A percentile compares a stretch with the other conserved stretches of the same genome.
These are phyloP conservation scores for Pogona vitticeps DNA, from an alignment of 2,113 vertebrate genomes.

Conservation along the genomic window DNA sequence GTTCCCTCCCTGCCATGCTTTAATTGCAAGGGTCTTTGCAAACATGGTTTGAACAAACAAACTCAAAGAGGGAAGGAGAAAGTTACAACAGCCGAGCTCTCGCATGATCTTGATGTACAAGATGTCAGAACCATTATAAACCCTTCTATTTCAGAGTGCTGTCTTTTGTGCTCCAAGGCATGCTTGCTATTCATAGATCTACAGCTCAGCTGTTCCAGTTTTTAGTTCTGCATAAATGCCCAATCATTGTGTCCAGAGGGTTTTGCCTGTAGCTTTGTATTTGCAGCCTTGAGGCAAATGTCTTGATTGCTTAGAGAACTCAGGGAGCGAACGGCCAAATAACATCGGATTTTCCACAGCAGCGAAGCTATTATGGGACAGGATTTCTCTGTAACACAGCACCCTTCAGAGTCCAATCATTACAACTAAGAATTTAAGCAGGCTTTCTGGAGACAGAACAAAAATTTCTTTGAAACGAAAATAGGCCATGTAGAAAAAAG, in stretches of 20 bases:
- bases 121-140: constrained; percentile 76
- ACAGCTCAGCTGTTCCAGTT: constrained; percentile 79
- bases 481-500: constrained; percentile 58
- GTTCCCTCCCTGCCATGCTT: constrained; percentile 43
- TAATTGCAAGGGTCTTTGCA: constrained; percentile 62
- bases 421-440: constrained; percentile 71
- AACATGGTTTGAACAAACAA: constrained; percentile 65
- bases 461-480: constrained; percentile 70
- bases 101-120: constrained; percentile 73
- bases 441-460: constrained; percentile 65
- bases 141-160: constrained; percentile 68
- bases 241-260: constrained; percentile 78
- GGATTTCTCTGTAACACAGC: constrained; percentile 77
- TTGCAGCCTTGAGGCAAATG: constrained; percentile 79
- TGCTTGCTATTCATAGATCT: constrained; percentile 77
- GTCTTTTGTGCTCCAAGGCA: constrained; percentile 74
- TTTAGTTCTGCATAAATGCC: constrained; percentile 81
- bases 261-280: constrained; percentile 79
- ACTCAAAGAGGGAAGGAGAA: constrained; percentile 47
- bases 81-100: constrained; percentile 65
- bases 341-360: constrained; percentile 79
- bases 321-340: constrained; percentile 70
- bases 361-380: constrained; percentile 77
- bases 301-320: constrained; percentile 78
- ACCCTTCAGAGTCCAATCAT: constrained; percentile 75